Evolutionary conservation across 1,140 invertebrate genomes (phyloP).

Genomic region (Micrasema minimum): DNA sequence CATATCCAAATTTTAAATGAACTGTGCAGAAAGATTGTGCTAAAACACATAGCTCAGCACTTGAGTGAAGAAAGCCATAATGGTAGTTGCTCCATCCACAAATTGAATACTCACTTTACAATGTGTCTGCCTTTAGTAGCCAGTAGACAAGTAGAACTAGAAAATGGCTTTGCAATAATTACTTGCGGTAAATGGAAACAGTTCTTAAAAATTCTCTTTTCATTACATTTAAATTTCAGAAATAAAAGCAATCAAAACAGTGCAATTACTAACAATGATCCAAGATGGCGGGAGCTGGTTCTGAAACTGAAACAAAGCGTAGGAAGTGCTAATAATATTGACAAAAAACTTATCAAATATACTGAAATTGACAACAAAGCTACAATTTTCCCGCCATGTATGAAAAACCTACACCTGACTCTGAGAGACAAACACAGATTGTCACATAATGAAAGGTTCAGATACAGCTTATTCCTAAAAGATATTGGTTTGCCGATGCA

Average conservation of each 20-base stretch:
- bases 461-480: slow-evolving; percentile 77
- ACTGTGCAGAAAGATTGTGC: slow-evolving; percentile 57
- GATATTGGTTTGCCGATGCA: slow-evolving; percentile 74
- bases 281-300: slow-evolving; percentile 62
- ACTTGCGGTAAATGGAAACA: slow-evolving; percentile 70
- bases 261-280: slow-evolving; percentile 58
- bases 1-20: slow-evolving; percentile 54
- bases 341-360: slow-evolving; percentile 57
- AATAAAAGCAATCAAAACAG: slow-evolving; percentile 57
- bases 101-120: slow-evolving; percentile 65
- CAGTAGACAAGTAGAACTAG: slow-evolving; percentile 64
- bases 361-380: slow-evolving; percentile 67
- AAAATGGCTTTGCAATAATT: slow-evolving; percentile 64
- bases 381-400: slow-evolving; percentile 78
- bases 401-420: slow-evolving; percentile 75
- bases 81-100: slow-evolving; percentile 55
- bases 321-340: slow-evolving; percentile 53
- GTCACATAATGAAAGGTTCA: slow-evolving; percentile 77
- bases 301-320: slow-evolving; percentile 55
- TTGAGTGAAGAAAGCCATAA: slow-evolving; percentile 54
- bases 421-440: slow-evolving; percentile 76
- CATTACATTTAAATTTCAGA: slow-evolving; percentile 62
- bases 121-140: slow-evolving; percentile 66
- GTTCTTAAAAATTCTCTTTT: slow-evolving; percentile 65
- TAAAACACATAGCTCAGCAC: slow-evolving; percentile 59